Evolutionary conservation across 2,888 invertebrate genomes (phyloP), one percentile per base, ranked within the genome.

Genomic region (Adelognathus sp.): DNA sequence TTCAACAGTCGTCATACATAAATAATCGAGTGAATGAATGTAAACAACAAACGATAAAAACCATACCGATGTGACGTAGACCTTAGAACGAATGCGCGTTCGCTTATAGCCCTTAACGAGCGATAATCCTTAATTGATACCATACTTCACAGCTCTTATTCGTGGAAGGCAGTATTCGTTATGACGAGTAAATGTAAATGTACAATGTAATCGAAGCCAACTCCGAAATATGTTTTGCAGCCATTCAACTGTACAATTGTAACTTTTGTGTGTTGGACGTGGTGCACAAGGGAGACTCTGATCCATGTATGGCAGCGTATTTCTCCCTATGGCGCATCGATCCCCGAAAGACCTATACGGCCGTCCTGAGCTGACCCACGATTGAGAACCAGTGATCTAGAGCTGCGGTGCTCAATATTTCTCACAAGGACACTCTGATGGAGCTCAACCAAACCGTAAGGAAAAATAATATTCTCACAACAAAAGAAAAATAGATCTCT

Each of bases 161-260:
- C 82, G 86, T 88, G 87, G 87, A 89, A 88, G 89, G 89, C 89
- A 89, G 89, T 89, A 89, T 86, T 88, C 83, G 84, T 85, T 79
- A 83, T 80, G 82, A 82, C 83, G 79, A 84, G 83, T 84, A 84
- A 76, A 76, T 80, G 83, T 84, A 84, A 76, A 76, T 80, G 71
- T 80, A 77, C 81, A 86, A 84, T 85, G 81, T 83, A 84, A 82
- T 81, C 83, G 71, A 80, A 78, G 78, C 79, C 69, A 76, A 80
- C 83, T 84, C 75, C 83, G 85, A 86, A 86, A 83, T 81, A 84
- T 81, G 78, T 83, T 83, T 46, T 61, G 44, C 41, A 31, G 58
- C 58, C 64, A 58, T 71, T 70, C 75, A 81, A 81, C 80, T 80
- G 83, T 63, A 78, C 72, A 79, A 67, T 81, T n/a, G 77, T 76